Evolutionary conservation across 2,797 vertebrate species (phyloP).

Genomic region (Centropyge bicolor): DNA sequence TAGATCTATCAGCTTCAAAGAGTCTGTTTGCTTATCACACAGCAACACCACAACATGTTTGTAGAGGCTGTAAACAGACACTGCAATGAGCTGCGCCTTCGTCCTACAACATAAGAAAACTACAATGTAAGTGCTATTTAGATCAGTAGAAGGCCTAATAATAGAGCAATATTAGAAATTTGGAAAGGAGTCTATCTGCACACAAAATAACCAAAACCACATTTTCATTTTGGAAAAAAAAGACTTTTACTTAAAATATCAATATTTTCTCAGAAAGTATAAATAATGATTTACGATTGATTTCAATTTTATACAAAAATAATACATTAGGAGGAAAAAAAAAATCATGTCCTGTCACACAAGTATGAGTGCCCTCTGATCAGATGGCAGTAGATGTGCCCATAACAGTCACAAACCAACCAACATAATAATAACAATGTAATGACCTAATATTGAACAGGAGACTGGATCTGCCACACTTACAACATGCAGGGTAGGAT

Average conservation of each 20-base stretch:
- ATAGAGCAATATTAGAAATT: no score
- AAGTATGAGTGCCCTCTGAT: constrained; percentile 78
- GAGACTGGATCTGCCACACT: constrained; percentile 69
- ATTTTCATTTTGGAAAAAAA: constrained; percentile 77
- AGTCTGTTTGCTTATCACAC: constrained; percentile 58
- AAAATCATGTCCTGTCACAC: constrained; percentile 80
- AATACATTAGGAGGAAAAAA: constrained; percentile 85
- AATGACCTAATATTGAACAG: constrained; percentile 86
- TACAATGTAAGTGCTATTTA: no score
- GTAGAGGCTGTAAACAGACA: constrained; percentile 34
- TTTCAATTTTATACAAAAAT: constrained; percentile 92
- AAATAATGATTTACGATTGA: constrained; percentile 90
- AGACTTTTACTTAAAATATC: constrained; percentile 87
- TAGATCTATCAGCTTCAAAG: constrained; percentile 71
- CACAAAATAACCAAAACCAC: constrained; percentile 46
- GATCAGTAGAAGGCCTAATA: no score
- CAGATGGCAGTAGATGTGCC: constrained; percentile 79
- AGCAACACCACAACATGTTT: constrained; percentile 29
- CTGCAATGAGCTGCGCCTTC: no score
- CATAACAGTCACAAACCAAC: constrained; percentile 81
- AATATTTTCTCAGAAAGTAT: constrained; percentile 88
- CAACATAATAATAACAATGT: constrained; percentile 71
- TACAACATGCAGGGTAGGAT: constrained; percentile 25
- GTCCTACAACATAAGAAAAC: no score
- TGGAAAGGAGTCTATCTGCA: background rate